Percentiles rank a stretch among this genome's conserved stretches.
Conservation (phyloP, 1,140 invertebrate genomes). For the Ctenoplectra terminalis region DNA sequence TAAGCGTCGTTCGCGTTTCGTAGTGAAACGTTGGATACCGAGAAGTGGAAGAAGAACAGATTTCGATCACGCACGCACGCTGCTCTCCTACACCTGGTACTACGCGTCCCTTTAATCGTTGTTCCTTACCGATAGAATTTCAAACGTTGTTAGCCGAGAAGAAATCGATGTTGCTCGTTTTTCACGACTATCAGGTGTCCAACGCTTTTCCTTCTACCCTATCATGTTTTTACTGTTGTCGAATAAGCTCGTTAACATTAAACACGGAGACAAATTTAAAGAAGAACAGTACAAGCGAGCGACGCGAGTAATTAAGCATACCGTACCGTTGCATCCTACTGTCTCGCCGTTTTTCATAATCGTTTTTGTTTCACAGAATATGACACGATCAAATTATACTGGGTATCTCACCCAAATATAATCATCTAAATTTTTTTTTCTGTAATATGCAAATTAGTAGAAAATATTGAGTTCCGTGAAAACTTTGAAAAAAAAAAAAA, state of each 20-base stretch:
- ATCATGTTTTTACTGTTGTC: background rate
- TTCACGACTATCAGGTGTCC: background rate
- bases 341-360: too few relatives aligned
- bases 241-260: background rate
- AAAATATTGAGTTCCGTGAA: too few relatives aligned
- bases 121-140: constrained; percentile 56
- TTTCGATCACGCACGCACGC: background rate
- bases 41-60: background rate
- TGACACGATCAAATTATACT: too few relatives aligned
- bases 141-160: constrained; percentile 20
- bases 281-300: constrained; percentile 1
- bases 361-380: too few relatives aligned
- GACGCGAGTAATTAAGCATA: too few relatives aligned
- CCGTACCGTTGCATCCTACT: too few relatives aligned
- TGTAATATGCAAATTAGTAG: too few relatives aligned
- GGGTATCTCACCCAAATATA: too few relatives aligned
- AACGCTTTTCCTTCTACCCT: background rate
- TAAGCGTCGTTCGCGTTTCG: background rate
- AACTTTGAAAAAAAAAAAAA: too few relatives aligned
- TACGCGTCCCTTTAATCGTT: constrained; percentile 39
- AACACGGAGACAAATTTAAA: background rate
- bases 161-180: constrained; percentile 37
- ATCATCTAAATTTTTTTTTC: too few relatives aligned
- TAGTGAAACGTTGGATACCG: constrained; percentile 1
- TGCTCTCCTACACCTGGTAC: background rate